These are phyloP conservation scores for Plagiodera versicolora DNA, from an alignment of 2,888 invertebrate genomes.

Conservation along the genomic window DNA sequence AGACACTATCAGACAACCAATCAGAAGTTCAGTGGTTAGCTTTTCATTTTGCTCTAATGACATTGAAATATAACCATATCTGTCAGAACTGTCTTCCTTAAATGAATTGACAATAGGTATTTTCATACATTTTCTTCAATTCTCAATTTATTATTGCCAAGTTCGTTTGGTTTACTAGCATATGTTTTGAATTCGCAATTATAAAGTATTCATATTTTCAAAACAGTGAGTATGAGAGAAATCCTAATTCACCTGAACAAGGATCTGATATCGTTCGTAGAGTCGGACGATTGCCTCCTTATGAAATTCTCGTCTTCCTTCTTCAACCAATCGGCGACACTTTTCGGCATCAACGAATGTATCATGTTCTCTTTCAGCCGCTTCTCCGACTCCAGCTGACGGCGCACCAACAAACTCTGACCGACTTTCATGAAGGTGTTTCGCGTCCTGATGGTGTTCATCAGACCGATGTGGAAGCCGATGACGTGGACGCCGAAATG, in stretches of 20 bases:
- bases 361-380: constrained; percentile 97
- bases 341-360: constrained; percentile 95
- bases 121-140: too few species aligned
- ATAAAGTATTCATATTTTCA: too few species aligned
- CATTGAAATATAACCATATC: too few species aligned
- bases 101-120: too few species aligned
- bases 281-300: constrained; percentile 59
- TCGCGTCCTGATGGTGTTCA: constrained; percentile 90
- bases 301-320: constrained; percentile 69
- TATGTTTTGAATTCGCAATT: too few species aligned
- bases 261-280: constrained; percentile 72
- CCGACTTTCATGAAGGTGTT: constrained; percentile 97
- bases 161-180: too few species aligned
- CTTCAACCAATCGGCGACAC: constrained; percentile 83
- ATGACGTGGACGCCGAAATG: constrained; percentile 90
- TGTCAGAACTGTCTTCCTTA: too few species aligned
- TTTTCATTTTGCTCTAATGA: too few species aligned
- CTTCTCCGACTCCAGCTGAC: constrained; percentile 91
- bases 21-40: too few species aligned
- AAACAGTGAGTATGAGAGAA: too few species aligned
- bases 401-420: constrained; percentile 85
- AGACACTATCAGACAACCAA: too few species aligned
- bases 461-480: constrained; percentile 87
- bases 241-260: constrained; percentile 62
- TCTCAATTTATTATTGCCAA: too few species aligned